Conservation (phyloP, 2,888 invertebrate genomes). For the Cremastinae sp. region DNA sequence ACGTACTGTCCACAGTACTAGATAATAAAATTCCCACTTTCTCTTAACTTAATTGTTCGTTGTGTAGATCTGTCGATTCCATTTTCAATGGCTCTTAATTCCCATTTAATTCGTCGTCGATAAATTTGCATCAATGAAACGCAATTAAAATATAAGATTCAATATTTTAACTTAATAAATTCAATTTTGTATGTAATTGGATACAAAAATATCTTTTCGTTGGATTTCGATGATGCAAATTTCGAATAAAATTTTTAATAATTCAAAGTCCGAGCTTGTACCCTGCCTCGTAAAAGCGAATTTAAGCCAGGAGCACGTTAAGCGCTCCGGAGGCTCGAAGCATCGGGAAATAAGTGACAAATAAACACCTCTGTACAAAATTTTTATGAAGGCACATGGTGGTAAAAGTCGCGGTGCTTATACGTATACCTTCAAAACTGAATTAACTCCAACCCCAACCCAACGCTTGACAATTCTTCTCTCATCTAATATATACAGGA, state of each 20-base stretch:
- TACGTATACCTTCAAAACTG: conserved; percentile 32
- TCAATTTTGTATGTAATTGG: too few species aligned
- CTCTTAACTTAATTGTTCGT: conserved; percentile 15
- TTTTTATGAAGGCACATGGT: conserved; percentile 56
- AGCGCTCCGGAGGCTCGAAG: conserved; percentile 32
- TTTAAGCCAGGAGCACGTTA: background rate
- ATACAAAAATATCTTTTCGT: too few species aligned
- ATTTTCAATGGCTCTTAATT: conserved; percentile 7
- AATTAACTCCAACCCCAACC: too few species aligned
- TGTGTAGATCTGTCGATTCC: conserved; percentile 31
- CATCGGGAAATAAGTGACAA: conserved; percentile 34
- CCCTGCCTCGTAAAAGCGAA: background rate
- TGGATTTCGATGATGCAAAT: too few species aligned
- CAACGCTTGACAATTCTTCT: too few species aligned
- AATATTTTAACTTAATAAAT: too few species aligned
- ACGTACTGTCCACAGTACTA: too few species aligned
- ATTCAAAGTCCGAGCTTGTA: background rate
- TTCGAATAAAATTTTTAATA: background rate
- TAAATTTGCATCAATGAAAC: background rate
- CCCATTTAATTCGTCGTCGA: background rate
- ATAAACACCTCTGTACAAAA: conserved; percentile 57
- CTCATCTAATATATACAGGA: too few species aligned
- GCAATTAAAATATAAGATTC: background rate
- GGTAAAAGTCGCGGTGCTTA: conserved; percentile 56
- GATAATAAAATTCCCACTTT: conserved; percentile 10